These are phyloP conservation scores for Aphelinus atriplicis DNA, from an alignment of 1,140 invertebrate genomes.

Conservation along the genomic window DNA sequence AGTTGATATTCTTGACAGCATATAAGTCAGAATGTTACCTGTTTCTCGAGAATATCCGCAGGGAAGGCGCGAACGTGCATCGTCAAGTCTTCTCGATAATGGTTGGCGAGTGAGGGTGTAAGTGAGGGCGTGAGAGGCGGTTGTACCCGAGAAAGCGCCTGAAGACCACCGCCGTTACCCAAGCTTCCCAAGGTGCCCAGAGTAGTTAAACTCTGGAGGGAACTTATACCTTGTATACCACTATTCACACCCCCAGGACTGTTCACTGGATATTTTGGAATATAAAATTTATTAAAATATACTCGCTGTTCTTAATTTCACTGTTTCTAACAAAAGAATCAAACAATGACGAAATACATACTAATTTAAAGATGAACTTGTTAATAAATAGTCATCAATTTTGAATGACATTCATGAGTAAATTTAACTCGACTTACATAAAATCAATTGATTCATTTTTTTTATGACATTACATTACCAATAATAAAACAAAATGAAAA, in stretches of 20 bases:
- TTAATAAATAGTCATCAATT: too few relatives aligned
- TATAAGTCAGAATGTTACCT: constrained; percentile 70
- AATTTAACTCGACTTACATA: too few relatives aligned
- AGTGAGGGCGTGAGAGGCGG: constrained; percentile 73
- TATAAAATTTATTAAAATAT: too few relatives aligned
- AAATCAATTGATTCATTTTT: neutral
- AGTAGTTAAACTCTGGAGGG: constrained; percentile 66
- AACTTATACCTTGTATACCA: constrained; percentile 65
- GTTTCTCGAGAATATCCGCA: constrained; percentile 91
- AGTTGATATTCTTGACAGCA: neutral
- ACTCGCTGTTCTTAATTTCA: too few relatives aligned
- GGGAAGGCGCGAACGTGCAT: constrained; percentile 92
- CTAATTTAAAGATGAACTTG: too few relatives aligned
- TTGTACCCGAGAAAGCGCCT: constrained; percentile 64
- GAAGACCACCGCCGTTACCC: constrained; percentile 64
- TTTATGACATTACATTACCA: neutral
- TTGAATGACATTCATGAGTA: too few relatives aligned
- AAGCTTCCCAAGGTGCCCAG: constrained; percentile 64
- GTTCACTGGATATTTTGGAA: constrained; percentile 52
- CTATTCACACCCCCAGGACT: constrained; percentile 63
- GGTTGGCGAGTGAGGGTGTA: constrained; percentile 89
- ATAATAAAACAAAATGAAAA: neutral
- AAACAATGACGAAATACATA: too few relatives aligned
- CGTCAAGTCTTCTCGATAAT: constrained; percentile 90
- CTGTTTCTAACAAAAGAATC: too few relatives aligned